A percentile compares a stretch with the other conserved stretches of the same genome.
Conservation (phyloP, 2,113 vertebrate species). For the Carollia perspicillata region DNA sequence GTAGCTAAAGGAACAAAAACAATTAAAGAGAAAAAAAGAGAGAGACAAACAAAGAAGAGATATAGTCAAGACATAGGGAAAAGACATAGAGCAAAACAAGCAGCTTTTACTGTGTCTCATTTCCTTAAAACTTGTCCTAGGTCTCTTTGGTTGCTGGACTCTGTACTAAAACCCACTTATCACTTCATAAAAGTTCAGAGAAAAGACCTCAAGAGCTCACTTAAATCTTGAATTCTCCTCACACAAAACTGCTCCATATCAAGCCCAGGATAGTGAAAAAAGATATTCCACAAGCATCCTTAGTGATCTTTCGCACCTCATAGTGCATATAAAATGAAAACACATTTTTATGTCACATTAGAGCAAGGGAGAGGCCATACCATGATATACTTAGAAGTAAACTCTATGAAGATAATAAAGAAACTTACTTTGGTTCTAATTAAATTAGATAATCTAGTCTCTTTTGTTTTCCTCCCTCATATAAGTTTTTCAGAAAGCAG, state of each 20-base stretch:
- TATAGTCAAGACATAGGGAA: neutral
- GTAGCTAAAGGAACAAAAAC: neutral
- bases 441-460: neutral
- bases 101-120: neutral
- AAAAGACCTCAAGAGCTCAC: neutral
- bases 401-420: neutral
- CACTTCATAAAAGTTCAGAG: neutral
- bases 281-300: neutral
- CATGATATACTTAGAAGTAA: neutral
- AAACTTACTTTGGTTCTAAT: neutral
- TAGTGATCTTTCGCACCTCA: neutral
- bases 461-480: neutral
- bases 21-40: neutral
- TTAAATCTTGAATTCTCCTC: neutral
- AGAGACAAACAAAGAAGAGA: neutral
- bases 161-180: neutral
- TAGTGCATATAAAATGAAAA: neutral
- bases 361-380: neutral
- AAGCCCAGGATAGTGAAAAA: neutral
- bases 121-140: neutral
- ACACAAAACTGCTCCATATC: neutral
- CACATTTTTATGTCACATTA: neutral
- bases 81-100: neutral
- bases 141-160: neutral
- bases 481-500: neutral